Evolutionary conservation across 2,888 invertebrate genomes (phyloP).

Genomic region (Liopterus haemorrhoidalis): DNA sequence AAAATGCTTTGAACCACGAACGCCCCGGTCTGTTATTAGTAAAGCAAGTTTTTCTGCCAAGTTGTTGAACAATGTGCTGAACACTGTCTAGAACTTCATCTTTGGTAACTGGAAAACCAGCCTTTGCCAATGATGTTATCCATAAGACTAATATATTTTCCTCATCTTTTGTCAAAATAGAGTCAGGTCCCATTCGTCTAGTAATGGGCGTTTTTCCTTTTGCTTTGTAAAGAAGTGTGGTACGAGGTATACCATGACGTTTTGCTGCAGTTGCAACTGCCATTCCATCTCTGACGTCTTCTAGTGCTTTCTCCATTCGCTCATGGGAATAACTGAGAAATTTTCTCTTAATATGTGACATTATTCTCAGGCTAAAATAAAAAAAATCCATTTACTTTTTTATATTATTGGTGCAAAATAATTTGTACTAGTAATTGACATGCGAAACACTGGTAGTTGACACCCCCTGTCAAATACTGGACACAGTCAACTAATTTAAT

Average conservation of each 20-base stretch:
- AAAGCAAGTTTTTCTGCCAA: not conserved
- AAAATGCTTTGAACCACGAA: constrained; percentile 2
- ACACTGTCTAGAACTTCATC: constrained; percentile 29
- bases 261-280: constrained; percentile 24
- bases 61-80: constrained; percentile 23
- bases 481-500: too few relatives aligned
- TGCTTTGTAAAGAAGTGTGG: constrained; percentile 24
- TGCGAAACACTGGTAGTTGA: too few relatives aligned
- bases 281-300: constrained; percentile 25
- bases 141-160: constrained; percentile 31
- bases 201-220: constrained; percentile 20
- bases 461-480: too few relatives aligned
- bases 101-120: constrained; percentile 32
- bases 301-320: constrained; percentile 23
- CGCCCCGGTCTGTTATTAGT: constrained; percentile 22
- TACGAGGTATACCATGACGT: constrained; percentile 29
- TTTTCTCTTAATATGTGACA: too few relatives aligned
- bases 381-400: too few relatives aligned
- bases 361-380: too few relatives aligned
- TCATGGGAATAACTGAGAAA: constrained; percentile 23
- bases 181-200: constrained; percentile 15
- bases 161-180: constrained; percentile 23
- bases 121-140: constrained; percentile 29
- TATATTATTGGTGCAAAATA: too few relatives aligned
- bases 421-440: too few relatives aligned